These are phyloP conservation scores for Lasioglossum zephyrum DNA, from an alignment of 2,888 invertebrate genomes.

Conservation along the genomic window DNA sequence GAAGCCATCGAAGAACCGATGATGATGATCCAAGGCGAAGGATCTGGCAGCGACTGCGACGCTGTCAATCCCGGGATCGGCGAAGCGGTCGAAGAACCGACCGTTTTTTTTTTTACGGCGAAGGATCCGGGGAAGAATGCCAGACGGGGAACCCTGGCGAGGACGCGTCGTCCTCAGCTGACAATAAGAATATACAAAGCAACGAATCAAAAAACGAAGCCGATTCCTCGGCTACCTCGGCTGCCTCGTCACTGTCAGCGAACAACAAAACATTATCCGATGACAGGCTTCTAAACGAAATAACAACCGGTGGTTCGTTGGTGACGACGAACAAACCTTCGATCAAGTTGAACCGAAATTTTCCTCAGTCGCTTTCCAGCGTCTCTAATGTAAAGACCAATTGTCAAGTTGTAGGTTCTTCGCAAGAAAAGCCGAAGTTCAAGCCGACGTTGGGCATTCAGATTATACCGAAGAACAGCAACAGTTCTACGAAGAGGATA, in stretches of 20 bases:
- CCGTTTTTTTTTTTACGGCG: conserved; percentile 89
- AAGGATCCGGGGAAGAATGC: conserved; percentile 90
- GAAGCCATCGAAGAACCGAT: conserved; percentile 91
- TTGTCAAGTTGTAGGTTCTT: conserved; percentile 62
- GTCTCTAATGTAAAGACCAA: conserved; percentile 55
- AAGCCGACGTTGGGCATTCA: conserved; percentile 83
- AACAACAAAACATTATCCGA: conserved; percentile 69
- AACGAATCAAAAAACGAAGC: conserved; percentile 78
- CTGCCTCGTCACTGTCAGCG: conserved; percentile 63
- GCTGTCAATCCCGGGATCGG: conserved; percentile 85
- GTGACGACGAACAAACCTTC: conserved; percentile 66
- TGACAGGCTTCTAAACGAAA: conserved; percentile 72
- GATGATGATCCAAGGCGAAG: conserved; percentile 89
- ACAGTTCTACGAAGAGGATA: conserved; percentile 77
- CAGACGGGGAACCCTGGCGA: conserved; percentile 89
- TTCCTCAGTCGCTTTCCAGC: conserved; percentile 61
- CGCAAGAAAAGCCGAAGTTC: conserved; percentile 77
- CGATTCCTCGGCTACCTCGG: conserved; percentile 66
- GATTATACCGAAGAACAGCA: conserved; percentile 75
- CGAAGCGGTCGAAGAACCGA: conserved; percentile 90
- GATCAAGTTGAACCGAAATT: conserved; percentile 71
- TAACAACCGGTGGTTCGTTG: conserved; percentile 69
- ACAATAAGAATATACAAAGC: conserved; percentile 75
- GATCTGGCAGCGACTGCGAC: conserved; percentile 89
- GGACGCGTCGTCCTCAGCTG: conserved; percentile 71